phyloP scores from a whole-genome alignment of 2,797 vertebrate species.

The Catamblyrhynchus diadema region DNA sequence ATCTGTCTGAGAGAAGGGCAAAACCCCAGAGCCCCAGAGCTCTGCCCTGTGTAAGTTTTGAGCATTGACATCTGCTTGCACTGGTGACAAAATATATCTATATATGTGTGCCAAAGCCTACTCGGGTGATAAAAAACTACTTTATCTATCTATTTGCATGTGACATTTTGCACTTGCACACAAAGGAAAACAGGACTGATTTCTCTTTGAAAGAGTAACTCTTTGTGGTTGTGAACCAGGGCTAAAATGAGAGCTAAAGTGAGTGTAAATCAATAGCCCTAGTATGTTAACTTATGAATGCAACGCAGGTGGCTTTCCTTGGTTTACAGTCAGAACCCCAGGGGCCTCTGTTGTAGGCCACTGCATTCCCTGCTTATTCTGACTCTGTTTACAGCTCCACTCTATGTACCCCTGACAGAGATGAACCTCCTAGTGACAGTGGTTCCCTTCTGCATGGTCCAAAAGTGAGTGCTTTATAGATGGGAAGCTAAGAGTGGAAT shows the following conservation, averaged over 20 bases:
- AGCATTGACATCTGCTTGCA: background rate
- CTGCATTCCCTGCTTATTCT: background rate
- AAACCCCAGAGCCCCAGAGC: background rate
- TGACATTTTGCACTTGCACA: background rate
- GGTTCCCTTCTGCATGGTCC: background rate
- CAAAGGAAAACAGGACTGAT: background rate
- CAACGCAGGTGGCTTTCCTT: background rate
- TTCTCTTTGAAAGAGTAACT: background rate
- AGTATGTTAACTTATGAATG: background rate
- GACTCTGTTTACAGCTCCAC: background rate
- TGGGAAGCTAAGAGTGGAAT: background rate
- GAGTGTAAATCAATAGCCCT: background rate
- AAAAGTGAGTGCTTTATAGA: background rate
- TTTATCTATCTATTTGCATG: background rate
- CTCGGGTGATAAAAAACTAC: accelerated
- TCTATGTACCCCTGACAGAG: background rate
- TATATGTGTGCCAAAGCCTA: background rate
- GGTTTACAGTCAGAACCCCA: background rate
- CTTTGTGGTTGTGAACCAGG: background rate
- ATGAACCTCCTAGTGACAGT: background rate
- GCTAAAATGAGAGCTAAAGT: background rate
- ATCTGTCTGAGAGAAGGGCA: background rate
- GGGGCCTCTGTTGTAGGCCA: background rate
- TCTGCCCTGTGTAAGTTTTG: background rate
- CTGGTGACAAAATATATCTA: background rate